Evolutionary conservation across 1,140 invertebrate genomes (phyloP), one percentile per base, ranked within the genome.

Genomic region (Vanessa tameamea): DNA sequence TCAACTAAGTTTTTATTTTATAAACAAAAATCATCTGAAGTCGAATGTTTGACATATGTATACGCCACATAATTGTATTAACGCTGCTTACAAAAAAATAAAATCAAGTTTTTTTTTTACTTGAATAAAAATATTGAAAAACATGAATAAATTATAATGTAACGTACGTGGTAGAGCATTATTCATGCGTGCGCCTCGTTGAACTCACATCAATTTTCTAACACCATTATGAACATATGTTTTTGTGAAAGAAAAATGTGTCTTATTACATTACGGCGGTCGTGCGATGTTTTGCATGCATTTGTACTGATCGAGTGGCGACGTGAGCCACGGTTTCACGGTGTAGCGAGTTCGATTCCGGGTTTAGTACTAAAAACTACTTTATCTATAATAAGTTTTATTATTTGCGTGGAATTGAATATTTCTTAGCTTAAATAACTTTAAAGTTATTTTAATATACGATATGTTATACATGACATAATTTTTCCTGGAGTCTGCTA

Each of bases 211-310:
- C 87, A 87, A 87, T 89, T 88, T 90, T 90, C 87, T 88, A 87
- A 91, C 85, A 84, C 84, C 84, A 91, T 91, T 88, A 91, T 79
- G 73, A 77, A 78, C 78, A 80, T 78, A 80, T 78, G 82, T 89
- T 89, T 90, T 89, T 87, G 87, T 88, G 77, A 82, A 84, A 88
- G 89, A 91, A 91, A 91, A 91, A 90, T 89, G 80, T 81, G 77
- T 86, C 86, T 91, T 91, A 91, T 88, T 89, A 88, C 87, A 89
- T 91, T 91, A 89, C 69, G 75, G 77, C 79, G 80, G 78, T 76
- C 66, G 68, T 61, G 68, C 59, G 69, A 74, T 85, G 87, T 89
- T 89, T 89, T 87, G 84, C 78, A 75, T 77, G 74, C 85, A 86
- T 85, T 84, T 84, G 82, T 78, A 78, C 69, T 77, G 74, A 78